Base-by-base conservation (phyloP, 2,888 invertebrate genomes). In the Bombylius discolor region DNA sequence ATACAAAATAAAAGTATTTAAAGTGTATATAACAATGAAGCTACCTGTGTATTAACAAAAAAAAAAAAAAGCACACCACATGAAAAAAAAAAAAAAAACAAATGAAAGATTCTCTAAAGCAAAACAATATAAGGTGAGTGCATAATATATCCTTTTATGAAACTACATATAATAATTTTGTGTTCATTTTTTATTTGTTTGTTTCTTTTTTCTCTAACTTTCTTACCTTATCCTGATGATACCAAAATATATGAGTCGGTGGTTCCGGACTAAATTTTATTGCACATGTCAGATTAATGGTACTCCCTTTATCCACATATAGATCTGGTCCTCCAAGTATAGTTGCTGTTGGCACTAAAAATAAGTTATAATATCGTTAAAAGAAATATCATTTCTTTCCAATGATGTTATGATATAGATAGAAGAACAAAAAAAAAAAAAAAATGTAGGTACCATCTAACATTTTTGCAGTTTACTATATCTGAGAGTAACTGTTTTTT, bases 221-320 rank as follows among this genome's bases (percentile, higher is more conserved):
- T 62, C 89, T 87, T 79, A 93, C 92, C 79, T 86, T 89, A 76
- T 91, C 87, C 78, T 91, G 90, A 80, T 92, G 92, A 81, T 91
- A 91, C 92, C 92, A 93, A 79, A 89, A 91, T 75, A 94, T 91
- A 79, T 89, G 93, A 66, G 90, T 89, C 63, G 93, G 93, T 61
- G 92, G 91, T 76, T 88, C 87, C 39, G 88, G 87, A 72, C 86
- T 87, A 70, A 83, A 85, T 65, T 83, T 78, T 65, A 89, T 84
- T 65, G 87, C 81, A 75, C 88, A 89, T 62, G 87, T 89, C 66
- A 89, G 78, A 78, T 89, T 89, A 74, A 89, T 87, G 70, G 87
- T 88, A 73, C 86, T 87, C 58, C 87, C 88, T 63, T 83, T 81
- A 76, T 88, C 87, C 70, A 88, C 87, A 77, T 84, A 87, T 63